Conservation (phyloP, 1,140 invertebrate species). For the Ceratitis capitata region DNA sequence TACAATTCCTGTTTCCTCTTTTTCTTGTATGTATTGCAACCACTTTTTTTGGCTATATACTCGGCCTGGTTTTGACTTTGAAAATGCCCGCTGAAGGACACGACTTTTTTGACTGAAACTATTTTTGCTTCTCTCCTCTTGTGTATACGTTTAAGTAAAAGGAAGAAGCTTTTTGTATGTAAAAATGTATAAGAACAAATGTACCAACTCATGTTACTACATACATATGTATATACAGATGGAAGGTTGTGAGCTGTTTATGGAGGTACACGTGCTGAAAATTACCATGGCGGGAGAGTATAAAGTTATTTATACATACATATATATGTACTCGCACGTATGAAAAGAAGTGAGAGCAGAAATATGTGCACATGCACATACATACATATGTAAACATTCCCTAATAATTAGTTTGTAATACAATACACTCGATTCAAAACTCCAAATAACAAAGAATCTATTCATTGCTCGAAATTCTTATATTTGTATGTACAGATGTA, state of each 20-base stretch:
- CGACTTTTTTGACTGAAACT: neutral
- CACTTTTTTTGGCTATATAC: neutral
- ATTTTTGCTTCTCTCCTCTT: neutral
- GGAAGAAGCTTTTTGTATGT: neutral
- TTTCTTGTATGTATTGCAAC: neutral
- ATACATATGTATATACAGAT: no score
- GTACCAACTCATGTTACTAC: no score
- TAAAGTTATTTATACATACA: neutral
- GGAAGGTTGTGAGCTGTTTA: neutral
- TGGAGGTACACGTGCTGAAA: neutral
- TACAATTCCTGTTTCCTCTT: neutral
- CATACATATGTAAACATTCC: neutral
- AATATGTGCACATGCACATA: neutral
- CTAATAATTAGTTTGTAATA: neutral
- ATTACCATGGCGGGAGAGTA: neutral
- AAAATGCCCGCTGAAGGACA: slow-evolving; percentile 24
- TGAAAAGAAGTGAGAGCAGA: neutral
- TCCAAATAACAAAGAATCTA: no score
- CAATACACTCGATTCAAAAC: neutral
- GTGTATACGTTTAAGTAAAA: no score
- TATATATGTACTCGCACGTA: neutral
- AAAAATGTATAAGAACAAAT: neutral
- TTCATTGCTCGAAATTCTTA: no score
- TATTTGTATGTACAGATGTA: no score
- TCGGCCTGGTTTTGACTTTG: slow-evolving; percentile 31